Conservation (phyloP, 2,888 invertebrate species). For the Campopleginae sp. region DNA sequence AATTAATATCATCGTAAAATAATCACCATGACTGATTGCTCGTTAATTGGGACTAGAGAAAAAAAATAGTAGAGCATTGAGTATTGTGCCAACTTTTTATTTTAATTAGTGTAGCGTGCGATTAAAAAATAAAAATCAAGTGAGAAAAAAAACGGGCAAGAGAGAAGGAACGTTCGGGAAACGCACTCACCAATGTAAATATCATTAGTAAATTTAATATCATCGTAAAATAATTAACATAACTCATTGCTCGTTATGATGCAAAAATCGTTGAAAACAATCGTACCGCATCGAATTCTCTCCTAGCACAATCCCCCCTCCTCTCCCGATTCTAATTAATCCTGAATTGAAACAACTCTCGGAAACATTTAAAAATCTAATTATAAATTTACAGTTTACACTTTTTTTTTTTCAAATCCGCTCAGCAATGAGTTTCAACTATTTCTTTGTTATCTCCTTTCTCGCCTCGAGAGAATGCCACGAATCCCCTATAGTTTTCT, state of each 20-base stretch:
- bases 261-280: conserved; percentile 38
- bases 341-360: background rate
- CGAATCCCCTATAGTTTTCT: background rate
- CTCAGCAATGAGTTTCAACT: background rate
- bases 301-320: conserved; percentile 27
- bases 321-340: conserved; percentile 21
- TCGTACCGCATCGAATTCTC: conserved; percentile 56
- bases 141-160: background rate
- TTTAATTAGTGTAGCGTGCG: conserved; percentile 66
- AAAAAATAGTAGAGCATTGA: conserved; percentile 46
- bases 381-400: conserved; percentile 8
- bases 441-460: background rate
- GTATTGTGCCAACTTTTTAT: conserved; percentile 64
- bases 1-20: conserved; percentile 72
- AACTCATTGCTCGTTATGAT: conserved; percentile 69
- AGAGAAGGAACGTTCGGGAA: conserved; percentile 21
- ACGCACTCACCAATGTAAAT: conserved; percentile 63
- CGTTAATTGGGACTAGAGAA: conserved; percentile 65
- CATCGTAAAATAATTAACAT: conserved; percentile 72
- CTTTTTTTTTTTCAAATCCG: background rate
- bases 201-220: conserved; percentile 67
- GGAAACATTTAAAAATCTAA: conserved; percentile 28
- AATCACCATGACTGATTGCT: conserved; percentile 72
- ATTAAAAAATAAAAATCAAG: conserved; percentile 26
- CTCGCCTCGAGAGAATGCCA: background rate